Conservation (phyloP, 2,797 vertebrate species). For the Hoplostethus mediterraneus region DNA sequence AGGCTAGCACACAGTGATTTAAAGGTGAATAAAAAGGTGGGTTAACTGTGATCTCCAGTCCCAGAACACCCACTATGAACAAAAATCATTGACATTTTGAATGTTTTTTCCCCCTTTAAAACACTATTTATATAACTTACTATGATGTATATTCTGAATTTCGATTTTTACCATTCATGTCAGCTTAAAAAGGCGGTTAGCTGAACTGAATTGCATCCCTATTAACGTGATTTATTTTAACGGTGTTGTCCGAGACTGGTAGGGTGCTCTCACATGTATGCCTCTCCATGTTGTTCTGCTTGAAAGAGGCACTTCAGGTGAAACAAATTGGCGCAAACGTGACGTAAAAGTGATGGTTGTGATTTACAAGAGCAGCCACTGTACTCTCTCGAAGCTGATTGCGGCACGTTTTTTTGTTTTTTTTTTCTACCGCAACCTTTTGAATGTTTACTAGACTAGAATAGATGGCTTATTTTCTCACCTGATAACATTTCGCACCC, state of each 20-base stretch:
- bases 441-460: slow-evolving; percentile 19
- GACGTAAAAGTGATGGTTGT: slow-evolving; percentile 2
- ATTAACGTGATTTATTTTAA: not conserved
- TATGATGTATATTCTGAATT: no score
- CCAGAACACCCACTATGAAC: no score
- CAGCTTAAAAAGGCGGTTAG: no score
- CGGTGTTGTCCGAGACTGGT: not conserved
- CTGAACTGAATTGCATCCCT: no score
- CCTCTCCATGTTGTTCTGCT: slow-evolving; percentile 2
- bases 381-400: slow-evolving; percentile 1
- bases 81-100: no score
- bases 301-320: not conserved
- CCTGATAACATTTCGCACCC: slow-evolving; percentile 48
- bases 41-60: no score
- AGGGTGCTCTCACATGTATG: not conserved
- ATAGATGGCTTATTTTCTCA: slow-evolving; percentile 2
- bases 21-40: no score
- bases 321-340: slow-evolving; percentile 6
- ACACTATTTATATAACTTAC: no score
- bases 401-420: no score
- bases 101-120: no score
- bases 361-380: slow-evolving; percentile 6
- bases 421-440: slow-evolving; percentile 1
- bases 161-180: no score
- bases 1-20: no score